Base-by-base conservation (phyloP, 2,888 invertebrate genomes). In the Dorcus hopei region DNA sequence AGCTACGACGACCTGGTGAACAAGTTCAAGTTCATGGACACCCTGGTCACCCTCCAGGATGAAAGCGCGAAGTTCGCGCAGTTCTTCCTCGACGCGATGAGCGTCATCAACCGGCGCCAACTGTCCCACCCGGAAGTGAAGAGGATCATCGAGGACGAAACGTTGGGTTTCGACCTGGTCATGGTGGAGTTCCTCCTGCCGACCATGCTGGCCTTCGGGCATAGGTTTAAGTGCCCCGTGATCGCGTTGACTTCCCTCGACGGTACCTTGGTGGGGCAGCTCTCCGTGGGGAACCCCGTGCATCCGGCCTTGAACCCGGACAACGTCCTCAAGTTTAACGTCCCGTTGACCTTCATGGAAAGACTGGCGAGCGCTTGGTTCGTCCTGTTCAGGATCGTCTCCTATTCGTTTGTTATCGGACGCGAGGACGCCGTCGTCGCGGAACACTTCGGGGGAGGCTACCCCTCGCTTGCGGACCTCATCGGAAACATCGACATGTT, bases 401-500 rank as follows among this genome's bases (percentile, higher is more conserved):
- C 39, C 14, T 43, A 38, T 9, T 4, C 9, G 9, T 33, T 40
- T 3, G 41, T 50, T n/a, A 41, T 26, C 9, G 14, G 23, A n/a
- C 11, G 11, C 8, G 50, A 55, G 11, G 49, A 49, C 41, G 49
- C 19, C 4, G 42, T 47, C 26, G 42, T 49, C 11, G 47, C 51
- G 11, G 42, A 61, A 6, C 68, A 71, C 64, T 75, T 77, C 52
- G 77, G 76, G 0, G 59, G 69, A 2, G 66, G 68, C 43, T 61
- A 70, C 40, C 74, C 75, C 2, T 23, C 63, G 8, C 16, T 72
- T 3, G 19, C 9, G 4, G 72, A 73, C 2, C 54, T 77, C 3
- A 68, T 67, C 26, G 68, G 70, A 47, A 70, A 70, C 49, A 68
- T 74, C 38, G 73, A 72, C 54, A 65, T 77, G 71, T 47, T 76